phyloP scores from a whole-genome alignment of 2,888 invertebrate genomes.

The Melangyna quadrimaculata region DNA sequence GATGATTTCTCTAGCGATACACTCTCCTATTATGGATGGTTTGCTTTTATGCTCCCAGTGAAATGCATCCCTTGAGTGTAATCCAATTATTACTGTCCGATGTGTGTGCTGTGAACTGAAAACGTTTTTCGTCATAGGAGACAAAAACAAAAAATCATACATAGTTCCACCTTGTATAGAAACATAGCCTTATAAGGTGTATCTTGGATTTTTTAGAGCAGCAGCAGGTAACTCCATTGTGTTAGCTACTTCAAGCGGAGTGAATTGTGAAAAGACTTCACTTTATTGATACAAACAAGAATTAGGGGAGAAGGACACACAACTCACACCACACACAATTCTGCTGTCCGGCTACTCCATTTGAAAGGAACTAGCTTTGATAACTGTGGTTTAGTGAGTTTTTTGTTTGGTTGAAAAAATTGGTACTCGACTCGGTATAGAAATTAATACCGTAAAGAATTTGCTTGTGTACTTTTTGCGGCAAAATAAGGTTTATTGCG shows the following conservation, averaged over 20 bases:
- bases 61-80: constrained; percentile 69
- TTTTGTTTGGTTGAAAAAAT: constrained; percentile 14
- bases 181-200: not conserved
- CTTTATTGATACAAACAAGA: constrained; percentile 59
- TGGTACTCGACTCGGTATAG: constrained; percentile 18
- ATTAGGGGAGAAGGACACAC: constrained; percentile 32
- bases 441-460: constrained; percentile 66
- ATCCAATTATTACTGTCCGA: constrained; percentile 70
- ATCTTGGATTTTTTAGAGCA: not conserved
- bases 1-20: not conserved
- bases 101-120: constrained; percentile 60
- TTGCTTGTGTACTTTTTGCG: constrained; percentile 47
- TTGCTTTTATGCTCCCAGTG: constrained; percentile 43
- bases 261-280: constrained; percentile 52
- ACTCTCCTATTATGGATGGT: constrained; percentile 35
- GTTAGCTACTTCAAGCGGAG: constrained; percentile 52
- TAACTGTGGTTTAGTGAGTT: not conserved
- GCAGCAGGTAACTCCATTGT: constrained; percentile 43
- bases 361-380: constrained; percentile 7
- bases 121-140: constrained; percentile 31
- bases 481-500: constrained; percentile 48
- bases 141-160: not conserved
- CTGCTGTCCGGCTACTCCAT: not conserved
- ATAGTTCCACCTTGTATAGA: not conserved
- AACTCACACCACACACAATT: not conserved